A percentile compares a stretch with the other conserved stretches of the same genome.
phyloP scores from a whole-genome alignment of 2,888 invertebrate species.

The Protodeltote pygarga region DNA sequence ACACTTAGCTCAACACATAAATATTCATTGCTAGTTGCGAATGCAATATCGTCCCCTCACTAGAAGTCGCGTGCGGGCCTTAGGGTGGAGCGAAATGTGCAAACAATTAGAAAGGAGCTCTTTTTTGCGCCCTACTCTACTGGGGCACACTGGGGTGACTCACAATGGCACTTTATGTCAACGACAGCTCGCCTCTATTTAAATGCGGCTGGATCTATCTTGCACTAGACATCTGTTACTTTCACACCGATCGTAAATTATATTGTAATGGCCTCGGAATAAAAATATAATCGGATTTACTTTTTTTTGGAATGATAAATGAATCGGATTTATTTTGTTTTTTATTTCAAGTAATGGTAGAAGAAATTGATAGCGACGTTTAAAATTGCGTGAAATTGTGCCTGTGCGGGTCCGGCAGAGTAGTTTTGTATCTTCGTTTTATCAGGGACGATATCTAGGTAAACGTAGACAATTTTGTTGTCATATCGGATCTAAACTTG shows the following conservation, averaged over 20 bases:
- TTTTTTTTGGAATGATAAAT: conserved; percentile 25
- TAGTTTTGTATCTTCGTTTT: no score
- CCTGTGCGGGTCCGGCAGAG: no score
- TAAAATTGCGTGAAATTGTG: no score
- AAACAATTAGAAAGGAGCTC: conserved; percentile 82
- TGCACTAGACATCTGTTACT: conserved; percentile 76
- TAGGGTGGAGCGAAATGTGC: conserved; percentile 79
- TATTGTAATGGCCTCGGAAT: conserved; percentile 54
- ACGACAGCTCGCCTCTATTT: conserved; percentile 72
- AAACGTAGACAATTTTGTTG: no score
- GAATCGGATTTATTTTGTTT: conserved; percentile 23
- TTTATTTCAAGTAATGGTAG: conserved; percentile 2
- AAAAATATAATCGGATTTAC: conserved; percentile 51
- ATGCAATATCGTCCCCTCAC: conserved; percentile 46
- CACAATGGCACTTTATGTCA: conserved; percentile 80
- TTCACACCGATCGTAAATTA: conserved; percentile 71
- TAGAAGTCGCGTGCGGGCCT: conserved; percentile 57
- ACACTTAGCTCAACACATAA: conserved; percentile 26
- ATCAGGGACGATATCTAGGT: no score
- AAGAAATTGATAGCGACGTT: no score
- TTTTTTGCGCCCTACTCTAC: conserved; percentile 69
- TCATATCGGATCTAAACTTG: no score
- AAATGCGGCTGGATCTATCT: conserved; percentile 67
- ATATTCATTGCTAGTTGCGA: conserved; percentile 38
- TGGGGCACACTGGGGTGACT: conserved; percentile 58